A percentile compares a stretch with the other conserved stretches of the same genome.
phyloP scores from a whole-genome alignment of 2,888 invertebrate species.

The Clistopyga incitator region DNA sequence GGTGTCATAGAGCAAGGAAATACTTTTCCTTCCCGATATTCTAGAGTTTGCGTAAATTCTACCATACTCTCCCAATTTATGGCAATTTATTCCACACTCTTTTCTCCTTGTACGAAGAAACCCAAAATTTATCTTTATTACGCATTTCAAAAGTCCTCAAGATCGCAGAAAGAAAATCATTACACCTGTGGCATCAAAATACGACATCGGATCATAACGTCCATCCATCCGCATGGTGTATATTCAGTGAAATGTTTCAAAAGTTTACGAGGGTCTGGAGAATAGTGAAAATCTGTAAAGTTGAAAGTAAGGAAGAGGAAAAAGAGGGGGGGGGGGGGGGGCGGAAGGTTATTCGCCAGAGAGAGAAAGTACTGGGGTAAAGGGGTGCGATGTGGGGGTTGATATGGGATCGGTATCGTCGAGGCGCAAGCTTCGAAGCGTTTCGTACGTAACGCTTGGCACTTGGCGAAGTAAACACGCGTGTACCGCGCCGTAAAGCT shows the following conservation, averaged over 20 bases:
- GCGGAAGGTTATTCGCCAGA: neutral
- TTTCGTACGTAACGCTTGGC: conserved; percentile 69
- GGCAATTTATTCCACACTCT: too few relatives aligned
- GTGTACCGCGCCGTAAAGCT: conserved; percentile 76
- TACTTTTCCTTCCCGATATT: neutral
- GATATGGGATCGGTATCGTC: conserved; percentile 42
- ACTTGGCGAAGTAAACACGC: conserved; percentile 77
- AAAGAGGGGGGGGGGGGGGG: too few relatives aligned
- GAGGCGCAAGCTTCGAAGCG: conserved; percentile 54
- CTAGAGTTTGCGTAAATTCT: neutral
- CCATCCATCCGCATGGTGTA: neutral
- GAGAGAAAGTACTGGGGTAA: neutral
- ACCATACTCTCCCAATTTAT: too few relatives aligned
- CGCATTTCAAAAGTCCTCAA: neutral
- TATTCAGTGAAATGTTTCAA: conserved; percentile 24
- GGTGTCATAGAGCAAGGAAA: too few relatives aligned
- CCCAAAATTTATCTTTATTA: neutral
- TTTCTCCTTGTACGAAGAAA: neutral
- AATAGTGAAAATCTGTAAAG: conserved; percentile 47
- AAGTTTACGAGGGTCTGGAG: conserved; percentile 38
- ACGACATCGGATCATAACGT: neutral
- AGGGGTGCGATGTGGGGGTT: conserved; percentile 1
- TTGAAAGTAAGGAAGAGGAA: neutral
- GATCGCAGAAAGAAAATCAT: neutral
- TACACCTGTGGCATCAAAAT: conserved; percentile 2